These are phyloP conservation scores for Lagocephalus sceleratus DNA, from an alignment of 2,797 vertebrate species.

Conservation along the genomic window DNA sequence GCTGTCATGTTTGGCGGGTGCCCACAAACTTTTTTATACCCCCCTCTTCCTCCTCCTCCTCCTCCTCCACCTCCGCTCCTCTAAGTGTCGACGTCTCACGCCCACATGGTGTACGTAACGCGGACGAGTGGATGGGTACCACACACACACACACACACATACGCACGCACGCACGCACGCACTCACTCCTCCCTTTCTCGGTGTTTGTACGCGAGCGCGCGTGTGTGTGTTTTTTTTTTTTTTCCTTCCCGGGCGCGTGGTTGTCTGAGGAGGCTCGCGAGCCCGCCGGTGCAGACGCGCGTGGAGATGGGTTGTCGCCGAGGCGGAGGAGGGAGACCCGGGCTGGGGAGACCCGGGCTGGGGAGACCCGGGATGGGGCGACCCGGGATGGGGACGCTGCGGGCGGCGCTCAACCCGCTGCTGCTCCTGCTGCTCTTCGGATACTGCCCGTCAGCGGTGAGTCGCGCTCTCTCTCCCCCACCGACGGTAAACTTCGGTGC, in stretches of 20 bases:
- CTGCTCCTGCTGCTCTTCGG: conserved; percentile 84
- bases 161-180: too few relatives aligned
- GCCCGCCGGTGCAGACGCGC: conserved; percentile 66
- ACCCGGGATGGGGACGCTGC: conserved; percentile 80
- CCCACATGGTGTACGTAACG: conserved; percentile 54
- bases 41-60: background rate
- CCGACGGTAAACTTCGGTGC: conserved; percentile 10
- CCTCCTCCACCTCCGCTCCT: background rate
- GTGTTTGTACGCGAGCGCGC: too few relatives aligned
- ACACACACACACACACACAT: too few relatives aligned
- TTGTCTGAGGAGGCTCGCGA: conserved; percentile 40
- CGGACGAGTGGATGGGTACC: conserved; percentile 58
- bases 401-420: conserved; percentile 82
- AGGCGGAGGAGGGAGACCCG: conserved; percentile 2
- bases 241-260: conserved; percentile 50
- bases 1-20: conserved; percentile 18
- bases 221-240: conserved; percentile 16
- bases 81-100: conserved; percentile 53
- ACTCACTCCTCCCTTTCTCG: too few relatives aligned
- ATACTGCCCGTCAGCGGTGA: conserved; percentile 86
- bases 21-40: conserved; percentile 79
- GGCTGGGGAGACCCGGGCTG: too few relatives aligned
- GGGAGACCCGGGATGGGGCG: too few relatives aligned
- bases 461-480: conserved; percentile 11
- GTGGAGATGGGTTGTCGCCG: conserved; percentile 24